phyloP scores from a whole-genome alignment of 2,797 vertebrate species.

The Graptemys geographica region DNA sequence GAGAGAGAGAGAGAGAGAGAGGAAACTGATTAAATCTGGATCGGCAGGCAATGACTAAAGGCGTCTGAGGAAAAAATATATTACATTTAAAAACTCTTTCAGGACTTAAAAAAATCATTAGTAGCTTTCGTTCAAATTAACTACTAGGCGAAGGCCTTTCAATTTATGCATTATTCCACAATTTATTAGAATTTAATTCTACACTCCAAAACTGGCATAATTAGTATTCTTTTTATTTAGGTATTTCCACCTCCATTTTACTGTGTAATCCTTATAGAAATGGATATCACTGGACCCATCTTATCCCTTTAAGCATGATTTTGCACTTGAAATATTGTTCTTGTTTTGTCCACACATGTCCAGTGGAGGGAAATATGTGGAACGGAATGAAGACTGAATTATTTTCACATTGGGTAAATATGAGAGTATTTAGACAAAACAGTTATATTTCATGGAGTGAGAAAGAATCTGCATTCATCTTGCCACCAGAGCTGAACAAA shows the following conservation, averaged over 20 bases:
- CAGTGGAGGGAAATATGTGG: neutral
- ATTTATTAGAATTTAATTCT: conserved; percentile 22
- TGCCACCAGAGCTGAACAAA: neutral
- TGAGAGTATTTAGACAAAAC: neutral
- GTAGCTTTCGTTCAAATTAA: conserved; percentile 73
- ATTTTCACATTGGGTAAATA: conserved; percentile 45
- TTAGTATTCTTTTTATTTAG: conserved; percentile 55
- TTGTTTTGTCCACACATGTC: conserved; percentile 20
- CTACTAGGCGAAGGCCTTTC: conserved; percentile 48
- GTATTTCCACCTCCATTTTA: conserved; percentile 16
- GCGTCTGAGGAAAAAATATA: conserved; percentile 65
- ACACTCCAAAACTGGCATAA: conserved; percentile 32
- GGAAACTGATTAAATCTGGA: conserved; percentile 79
- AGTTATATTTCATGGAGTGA: neutral
- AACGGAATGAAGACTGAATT: neutral
- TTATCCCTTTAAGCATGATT: neutral
- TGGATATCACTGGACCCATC: neutral
- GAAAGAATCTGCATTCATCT: neutral
- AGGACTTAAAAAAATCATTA: conserved; percentile 74
- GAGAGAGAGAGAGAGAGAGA: conserved; percentile 52
- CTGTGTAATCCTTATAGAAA: neutral
- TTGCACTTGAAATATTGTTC: conserved; percentile 10
- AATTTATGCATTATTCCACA: conserved; percentile 1
- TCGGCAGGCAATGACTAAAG: conserved; percentile 69
- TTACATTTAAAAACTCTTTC: conserved; percentile 71